Evolutionary conservation across 2,113 vertebrate species (phyloP), one percentile per base, ranked within the genome.

Genomic region (Larimichthys polyactis): DNA sequence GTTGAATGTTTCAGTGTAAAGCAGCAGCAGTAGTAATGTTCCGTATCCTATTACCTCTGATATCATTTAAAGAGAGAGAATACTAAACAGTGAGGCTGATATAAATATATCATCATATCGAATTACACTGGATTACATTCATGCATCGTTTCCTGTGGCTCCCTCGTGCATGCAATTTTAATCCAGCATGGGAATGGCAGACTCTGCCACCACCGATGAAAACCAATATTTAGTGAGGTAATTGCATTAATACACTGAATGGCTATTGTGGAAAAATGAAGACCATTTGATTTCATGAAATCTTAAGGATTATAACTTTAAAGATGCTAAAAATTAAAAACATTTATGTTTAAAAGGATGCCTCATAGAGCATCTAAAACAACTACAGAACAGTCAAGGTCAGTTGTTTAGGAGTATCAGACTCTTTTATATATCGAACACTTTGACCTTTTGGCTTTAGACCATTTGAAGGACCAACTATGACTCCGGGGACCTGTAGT

Each of bases 361-460:
- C 5, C 57, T 76, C 27, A 24, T 52, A 14, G 46, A 14, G 12
- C 1, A 0, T 78, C 32, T 43, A 22, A 70, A 71, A 57, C 46
- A 59, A 22, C 55, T 14, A 48, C 17, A 64, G 27, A 36, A 54
- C 32, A 70, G 79, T 81, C 67, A 85, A 86, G 84, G 79, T 90
- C 78, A 85, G 59, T 59, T 85, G 58, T 78, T 83, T 16, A 62
- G 55, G 49, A 78, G 49, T 44, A 69, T 44, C 48, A 40, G 64
- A 51, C 52, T 79, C 16, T 55, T 78, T 86, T 59, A 75, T 66
- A 78, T 27, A 71, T 79, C 63, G 73, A 86, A 62, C 58, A 78
- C 44, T 71, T 76, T 88, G 86, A 93, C 90, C 83, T 92, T 84
- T 90, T 70, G 68, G 65, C 75, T 90, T 86, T 32, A 74, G 85